phyloP scores from a whole-genome alignment of 2,888 invertebrate species.

The Ctena decussata region DNA sequence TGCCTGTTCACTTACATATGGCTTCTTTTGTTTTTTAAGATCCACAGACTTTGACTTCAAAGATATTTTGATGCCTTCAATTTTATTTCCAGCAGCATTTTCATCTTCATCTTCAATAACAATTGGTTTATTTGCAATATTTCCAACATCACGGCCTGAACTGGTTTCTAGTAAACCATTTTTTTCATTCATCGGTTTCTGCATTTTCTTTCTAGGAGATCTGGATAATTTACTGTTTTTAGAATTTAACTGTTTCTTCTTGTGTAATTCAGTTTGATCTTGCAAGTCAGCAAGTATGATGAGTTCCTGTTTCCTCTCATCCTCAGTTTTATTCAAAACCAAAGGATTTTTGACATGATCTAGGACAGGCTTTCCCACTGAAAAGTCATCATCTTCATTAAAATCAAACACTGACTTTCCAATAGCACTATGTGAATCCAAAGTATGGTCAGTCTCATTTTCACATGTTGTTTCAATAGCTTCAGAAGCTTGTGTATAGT shows the following conservation, averaged over 20 bases:
- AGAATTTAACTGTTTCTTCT: background rate
- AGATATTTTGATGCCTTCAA: background rate
- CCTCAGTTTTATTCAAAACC: background rate
- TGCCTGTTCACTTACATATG: background rate
- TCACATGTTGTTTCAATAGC: background rate
- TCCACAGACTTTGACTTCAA: background rate
- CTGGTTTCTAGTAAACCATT: background rate
- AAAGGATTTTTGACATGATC: constrained; percentile 1
- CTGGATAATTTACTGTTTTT: background rate
- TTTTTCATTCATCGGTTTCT: background rate
- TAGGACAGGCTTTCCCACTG: background rate
- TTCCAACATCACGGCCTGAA: background rate
- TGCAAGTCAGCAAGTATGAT: background rate
- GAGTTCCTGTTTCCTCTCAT: background rate
- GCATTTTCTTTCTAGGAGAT: background rate
- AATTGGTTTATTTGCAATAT: background rate
- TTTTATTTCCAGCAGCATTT: background rate
- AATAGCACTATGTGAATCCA: background rate
- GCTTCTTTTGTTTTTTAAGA: background rate
- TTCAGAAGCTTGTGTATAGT: background rate
- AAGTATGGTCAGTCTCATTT: background rate
- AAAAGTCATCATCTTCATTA: constrained; percentile 5
- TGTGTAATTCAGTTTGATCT: background rate
- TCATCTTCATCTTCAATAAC: background rate
- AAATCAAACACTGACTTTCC: constrained; percentile 5